phyloP scores from a whole-genome alignment of 37 sponge, comb jelly and placozoan species.

The Oopsacas minuta region DNA sequence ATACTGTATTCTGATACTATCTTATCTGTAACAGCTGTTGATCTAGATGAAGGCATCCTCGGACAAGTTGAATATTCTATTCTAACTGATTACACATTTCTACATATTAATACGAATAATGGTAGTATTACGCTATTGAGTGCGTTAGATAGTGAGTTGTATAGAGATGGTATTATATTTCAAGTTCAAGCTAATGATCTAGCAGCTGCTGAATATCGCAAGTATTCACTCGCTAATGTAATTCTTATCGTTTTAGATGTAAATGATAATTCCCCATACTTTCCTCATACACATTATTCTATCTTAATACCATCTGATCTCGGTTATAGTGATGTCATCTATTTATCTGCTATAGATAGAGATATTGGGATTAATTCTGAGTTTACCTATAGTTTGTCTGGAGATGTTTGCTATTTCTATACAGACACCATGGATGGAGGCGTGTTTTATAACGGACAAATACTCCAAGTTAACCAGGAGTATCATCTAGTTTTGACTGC shows the following conservation, averaged over 20 bases:
- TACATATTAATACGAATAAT: neutral
- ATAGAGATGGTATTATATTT: neutral
- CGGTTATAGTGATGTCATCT: neutral
- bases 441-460: neutral
- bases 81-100: neutral
- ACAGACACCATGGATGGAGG: neutral
- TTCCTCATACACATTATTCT: neutral
- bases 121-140: neutral
- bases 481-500: neutral
- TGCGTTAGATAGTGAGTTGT: slow-evolving; percentile 10
- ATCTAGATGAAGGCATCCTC: neutral
- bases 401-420: neutral
- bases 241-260: neutral
- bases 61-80: slow-evolving; percentile 19
- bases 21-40: neutral
- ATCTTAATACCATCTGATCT: neutral
- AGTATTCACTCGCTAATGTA: neutral
- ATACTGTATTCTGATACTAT: neutral
- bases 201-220: neutral
- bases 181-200: neutral
- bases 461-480: neutral
- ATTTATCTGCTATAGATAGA: neutral
- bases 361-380: slow-evolving; percentile 6
- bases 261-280: slow-evolving; percentile 17
- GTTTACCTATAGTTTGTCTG: neutral